These are phyloP conservation scores for Phthorimaea operculella DNA, from an alignment of 1,140 invertebrate species.

Conservation along the genomic window DNA sequence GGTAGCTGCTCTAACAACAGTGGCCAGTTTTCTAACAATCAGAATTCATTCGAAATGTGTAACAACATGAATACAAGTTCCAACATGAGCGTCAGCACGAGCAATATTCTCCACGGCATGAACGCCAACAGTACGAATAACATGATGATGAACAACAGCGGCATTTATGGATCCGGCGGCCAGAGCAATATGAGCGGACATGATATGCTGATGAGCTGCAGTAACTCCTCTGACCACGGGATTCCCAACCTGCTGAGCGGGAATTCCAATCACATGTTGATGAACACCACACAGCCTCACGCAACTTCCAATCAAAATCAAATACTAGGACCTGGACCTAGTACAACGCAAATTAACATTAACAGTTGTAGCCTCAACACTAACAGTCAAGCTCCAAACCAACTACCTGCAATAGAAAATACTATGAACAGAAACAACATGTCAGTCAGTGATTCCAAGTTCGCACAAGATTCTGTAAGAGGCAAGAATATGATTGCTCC, in stretches of 20 bases:
- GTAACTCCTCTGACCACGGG: constrained; percentile 44
- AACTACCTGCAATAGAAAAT: constrained; percentile 43
- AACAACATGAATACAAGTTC: constrained; percentile 42
- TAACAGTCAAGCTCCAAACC: constrained; percentile 39
- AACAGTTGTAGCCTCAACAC: constrained; percentile 48
- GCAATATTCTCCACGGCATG: constrained; percentile 52
- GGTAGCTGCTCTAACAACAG: constrained; percentile 51
- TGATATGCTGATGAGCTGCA: constrained; percentile 58
- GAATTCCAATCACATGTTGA: constrained; percentile 54
- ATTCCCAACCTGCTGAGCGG: constrained; percentile 43
- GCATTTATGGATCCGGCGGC: constrained; percentile 41
- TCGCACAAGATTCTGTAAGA: constrained; percentile 43
- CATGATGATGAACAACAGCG: constrained; percentile 52
- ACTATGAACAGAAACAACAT: constrained; percentile 47
- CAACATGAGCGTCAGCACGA: constrained; percentile 42
- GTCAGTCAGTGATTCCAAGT: constrained; percentile 48
- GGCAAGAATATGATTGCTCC: constrained; percentile 53
- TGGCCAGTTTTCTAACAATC: constrained; percentile 44
- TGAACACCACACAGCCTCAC: constrained; percentile 47
- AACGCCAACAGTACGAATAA: constrained; percentile 53
- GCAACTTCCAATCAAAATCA: constrained; percentile 39
- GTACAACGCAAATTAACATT: constrained; percentile 52
- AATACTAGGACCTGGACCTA: constrained; percentile 38
- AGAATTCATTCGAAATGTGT: constrained; percentile 52
- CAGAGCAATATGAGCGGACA: constrained; percentile 47